Percentiles rank a stretch among this genome's conserved stretches.
These are phyloP conservation scores for Dioctria linearis DNA, from an alignment of 2,888 invertebrate genomes.

Conservation along the genomic window DNA sequence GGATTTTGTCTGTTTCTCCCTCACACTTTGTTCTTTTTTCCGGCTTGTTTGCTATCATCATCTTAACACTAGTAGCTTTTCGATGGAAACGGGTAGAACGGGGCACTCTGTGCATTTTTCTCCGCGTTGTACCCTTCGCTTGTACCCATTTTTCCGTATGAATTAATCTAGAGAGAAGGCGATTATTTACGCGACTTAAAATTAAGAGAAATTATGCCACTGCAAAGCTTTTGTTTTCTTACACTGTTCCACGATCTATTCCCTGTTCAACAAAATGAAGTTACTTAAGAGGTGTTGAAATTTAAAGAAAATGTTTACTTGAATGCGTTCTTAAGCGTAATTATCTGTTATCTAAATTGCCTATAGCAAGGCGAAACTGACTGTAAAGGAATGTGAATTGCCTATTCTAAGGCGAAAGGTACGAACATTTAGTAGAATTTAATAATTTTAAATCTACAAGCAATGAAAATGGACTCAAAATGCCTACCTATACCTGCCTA, in stretches of 20 bases:
- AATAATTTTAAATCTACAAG: background rate
- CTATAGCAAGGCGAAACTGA: too few relatives aligned
- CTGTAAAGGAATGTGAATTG: too few relatives aligned
- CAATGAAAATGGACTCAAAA: background rate
- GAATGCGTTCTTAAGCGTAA: too few relatives aligned
- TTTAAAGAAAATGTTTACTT: too few relatives aligned
- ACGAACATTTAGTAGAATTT: background rate
- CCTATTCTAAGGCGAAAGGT: too few relatives aligned
- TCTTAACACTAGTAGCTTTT: conserved; percentile 53
- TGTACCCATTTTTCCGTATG: conserved; percentile 52
- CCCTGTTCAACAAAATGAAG: too few relatives aligned
- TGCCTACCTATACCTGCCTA: too few relatives aligned
- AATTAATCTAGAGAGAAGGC: conserved; percentile 36
- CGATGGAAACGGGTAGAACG: conserved; percentile 19
- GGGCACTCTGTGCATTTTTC: conserved; percentile 1
- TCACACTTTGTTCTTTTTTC: conserved; percentile 44
- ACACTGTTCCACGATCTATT: too few relatives aligned
- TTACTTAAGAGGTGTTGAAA: too few relatives aligned
- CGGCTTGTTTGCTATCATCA: conserved; percentile 51
- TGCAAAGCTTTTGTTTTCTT: background rate
- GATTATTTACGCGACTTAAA: conserved; percentile 48
- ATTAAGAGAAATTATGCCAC: conserved; percentile 53
- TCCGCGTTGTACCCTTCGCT: conserved; percentile 21
- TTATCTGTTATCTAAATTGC: too few relatives aligned
- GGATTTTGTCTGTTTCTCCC: conserved; percentile 48